These are phyloP conservation scores for Pelecanus crispus DNA, from an alignment of 2,113 vertebrate genomes.

Conservation along the genomic window DNA sequence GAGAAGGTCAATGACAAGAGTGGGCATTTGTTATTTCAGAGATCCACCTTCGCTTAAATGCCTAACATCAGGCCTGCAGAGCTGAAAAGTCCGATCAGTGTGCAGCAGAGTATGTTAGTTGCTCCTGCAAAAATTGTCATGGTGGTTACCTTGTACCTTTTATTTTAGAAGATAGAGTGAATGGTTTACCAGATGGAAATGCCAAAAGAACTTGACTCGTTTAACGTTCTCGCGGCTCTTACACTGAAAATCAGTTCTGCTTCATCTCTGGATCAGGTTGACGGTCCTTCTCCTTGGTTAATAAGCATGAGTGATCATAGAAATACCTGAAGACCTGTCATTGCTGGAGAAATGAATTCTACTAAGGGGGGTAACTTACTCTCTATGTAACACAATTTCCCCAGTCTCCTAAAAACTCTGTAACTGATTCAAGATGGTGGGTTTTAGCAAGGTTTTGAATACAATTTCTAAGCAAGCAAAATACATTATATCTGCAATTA, in stretches of 20 bases:
- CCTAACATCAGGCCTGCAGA: not conserved
- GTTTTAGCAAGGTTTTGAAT: not conserved
- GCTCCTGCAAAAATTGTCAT: not conserved
- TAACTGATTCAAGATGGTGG: not conserved
- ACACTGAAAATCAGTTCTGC: not conserved
- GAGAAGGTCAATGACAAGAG: not conserved
- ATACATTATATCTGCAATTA: not conserved
- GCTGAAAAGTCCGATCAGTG: not conserved
- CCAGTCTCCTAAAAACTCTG: not conserved
- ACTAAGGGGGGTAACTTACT: not conserved
- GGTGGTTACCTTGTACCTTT: fast-evolving
- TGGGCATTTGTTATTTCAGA: not conserved
- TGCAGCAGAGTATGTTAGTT: not conserved
- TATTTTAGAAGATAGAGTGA: not conserved
- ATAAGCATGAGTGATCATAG: fast-evolving
- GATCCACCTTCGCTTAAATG: not conserved
- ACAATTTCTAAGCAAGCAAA: not conserved
- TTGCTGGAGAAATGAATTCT: not conserved
- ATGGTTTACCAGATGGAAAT: not conserved
- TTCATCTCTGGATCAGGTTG: not conserved
- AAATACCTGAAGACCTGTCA: not conserved
- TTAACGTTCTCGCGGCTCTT: not conserved
- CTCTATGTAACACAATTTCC: not conserved
- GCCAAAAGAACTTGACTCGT: not conserved
- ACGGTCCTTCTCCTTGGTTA: not conserved